Evolutionary conservation across 2,797 vertebrate species (phyloP), one percentile per base, ranked within the genome.

Genomic region (Myiothlypis chrysogaster): DNA sequence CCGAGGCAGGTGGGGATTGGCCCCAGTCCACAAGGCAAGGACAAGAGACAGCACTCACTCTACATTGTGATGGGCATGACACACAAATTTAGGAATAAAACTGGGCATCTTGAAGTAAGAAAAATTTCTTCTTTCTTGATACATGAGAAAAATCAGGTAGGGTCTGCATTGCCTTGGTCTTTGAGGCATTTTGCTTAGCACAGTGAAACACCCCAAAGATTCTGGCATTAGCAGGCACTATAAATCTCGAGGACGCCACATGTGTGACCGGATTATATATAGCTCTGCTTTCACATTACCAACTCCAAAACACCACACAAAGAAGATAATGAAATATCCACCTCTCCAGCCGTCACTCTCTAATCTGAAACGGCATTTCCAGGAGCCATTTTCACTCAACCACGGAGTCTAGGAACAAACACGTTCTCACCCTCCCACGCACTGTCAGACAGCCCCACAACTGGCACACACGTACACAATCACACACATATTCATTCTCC

Each of bases 251-350:
- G 91, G 95, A 96, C 66, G 91, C 89, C 92, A 91, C 96, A 96
- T 96, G 97, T 98, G 96, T 96, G 97, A 97, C 97, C 63, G 43
- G 97, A 96, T 97, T 98, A 98, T 98, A 98, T 98, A 98, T 97
- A 97, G 97, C 96, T 89, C 87, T 82, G 89, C 91, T 92, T 97
- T 97, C 97, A 96, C 87, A 95, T 96, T 96, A 91, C 97, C 90
- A 94, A 90, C 95, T 91, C 80, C 71, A 96, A 97, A 97, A 97
- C 94, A 96, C 94, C 96, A 96, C 97, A 97, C 97, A 97, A 97
- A 89, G 93, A 94, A 97, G 93, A 97, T 96, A 97, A 97, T 93
- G 90, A 97, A 98, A 97, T 96, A 97, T 97, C 97, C 96, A 97
- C 94, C 82, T 96, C 95, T 96, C 95, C 91, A 80, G 92, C 89